Evolutionary conservation across 2,113 vertebrate species (phyloP), one percentile per base, ranked within the genome.

Genomic region (Tetrao urogallus): DNA sequence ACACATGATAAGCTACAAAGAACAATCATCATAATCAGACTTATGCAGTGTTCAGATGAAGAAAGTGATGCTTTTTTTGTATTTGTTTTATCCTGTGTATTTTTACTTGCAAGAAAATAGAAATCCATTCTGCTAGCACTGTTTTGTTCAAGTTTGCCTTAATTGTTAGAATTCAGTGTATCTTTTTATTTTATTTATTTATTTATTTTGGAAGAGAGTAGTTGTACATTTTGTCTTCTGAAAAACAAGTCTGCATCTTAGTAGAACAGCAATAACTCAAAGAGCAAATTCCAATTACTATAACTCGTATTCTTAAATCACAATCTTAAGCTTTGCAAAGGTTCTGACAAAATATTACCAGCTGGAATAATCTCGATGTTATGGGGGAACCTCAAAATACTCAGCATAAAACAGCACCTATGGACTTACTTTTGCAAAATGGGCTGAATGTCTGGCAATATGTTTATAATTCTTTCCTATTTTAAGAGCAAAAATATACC

Each of bases 261-360:
- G 25, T 2, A 43, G 32, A 85, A 67, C 15, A 82, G 34, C 64
- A 76, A 40, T 43, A 27, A 84, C 50, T 93, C 45, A 21, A 48
- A 77, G 27, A 20, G 11, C 81, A 91, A 86, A 82, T 80, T 77
- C 60, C 63, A 54, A 71, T 69, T 78, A 80, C 18, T 48, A 7
- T 47, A 82, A 75, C 45, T 70, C 54, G 28, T 57, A 88, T 75
- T 88, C 67, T 83, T 84, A 88, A 96, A 92, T 74, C 90, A 73
- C 38, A 92, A 96, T 54, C 48, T 43, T 81, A 92, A 88, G 32
- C 76, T 95, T 89, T 91, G 22, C 38, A 91, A 88, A 95, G 42
- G 65, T 61, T 94, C 76, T 61, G 25, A 82, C 27, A 42, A 90
- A 87, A 76, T 27, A 57, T 91, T 84, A 82, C 32, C 36, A 74